These are phyloP conservation scores for Sceliomorpha sp. DNA, from an alignment of 2,888 invertebrate genomes.

Conservation along the genomic window DNA sequence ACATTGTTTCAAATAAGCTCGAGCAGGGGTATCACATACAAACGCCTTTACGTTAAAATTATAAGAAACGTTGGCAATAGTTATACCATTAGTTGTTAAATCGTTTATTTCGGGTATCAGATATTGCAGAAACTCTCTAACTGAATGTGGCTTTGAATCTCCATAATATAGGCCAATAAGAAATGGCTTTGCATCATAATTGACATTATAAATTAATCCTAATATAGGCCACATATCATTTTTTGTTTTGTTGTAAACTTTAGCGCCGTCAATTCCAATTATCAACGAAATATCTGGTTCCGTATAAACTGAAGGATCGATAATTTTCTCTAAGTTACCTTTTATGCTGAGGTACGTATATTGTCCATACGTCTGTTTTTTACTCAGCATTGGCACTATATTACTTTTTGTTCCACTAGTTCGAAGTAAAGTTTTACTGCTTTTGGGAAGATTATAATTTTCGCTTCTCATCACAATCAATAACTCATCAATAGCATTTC, in stretches of 20 bases:
- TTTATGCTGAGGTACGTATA: constrained; percentile 28
- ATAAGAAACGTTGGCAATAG: constrained; percentile 21
- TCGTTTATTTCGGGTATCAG: constrained; percentile 33
- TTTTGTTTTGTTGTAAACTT: constrained; percentile 27
- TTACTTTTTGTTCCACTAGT: constrained; percentile 11
- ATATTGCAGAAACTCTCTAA: constrained; percentile 34
- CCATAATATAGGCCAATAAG: constrained; percentile 37
- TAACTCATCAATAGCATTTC: constrained; percentile 6
- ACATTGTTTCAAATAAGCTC: constrained; percentile 41
- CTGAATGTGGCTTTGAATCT: constrained; percentile 31
- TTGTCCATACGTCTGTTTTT: constrained; percentile 7
- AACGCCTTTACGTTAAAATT: constrained; percentile 29
- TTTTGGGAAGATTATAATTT: constrained; percentile 10
- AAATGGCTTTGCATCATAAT: constrained; percentile 32
- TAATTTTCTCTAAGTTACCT: constrained; percentile 14
- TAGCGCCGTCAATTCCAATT: constrained; percentile 46
- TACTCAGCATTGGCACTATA: constrained; percentile 11
- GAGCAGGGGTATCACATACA: constrained; percentile 43
- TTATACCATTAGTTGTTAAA: constrained; percentile 24
- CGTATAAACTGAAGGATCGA: constrained; percentile 23
- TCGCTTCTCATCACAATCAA: constrained; percentile 8
- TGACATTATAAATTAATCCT: constrained; percentile 11
- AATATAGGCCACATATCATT: constrained; percentile 37
- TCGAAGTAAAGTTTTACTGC: constrained; percentile 8
- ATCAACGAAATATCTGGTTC: constrained; percentile 39